These are phyloP conservation scores for Cephalopholis sonnerati DNA, from an alignment of 2,113 vertebrate species.

Conservation along the genomic window DNA sequence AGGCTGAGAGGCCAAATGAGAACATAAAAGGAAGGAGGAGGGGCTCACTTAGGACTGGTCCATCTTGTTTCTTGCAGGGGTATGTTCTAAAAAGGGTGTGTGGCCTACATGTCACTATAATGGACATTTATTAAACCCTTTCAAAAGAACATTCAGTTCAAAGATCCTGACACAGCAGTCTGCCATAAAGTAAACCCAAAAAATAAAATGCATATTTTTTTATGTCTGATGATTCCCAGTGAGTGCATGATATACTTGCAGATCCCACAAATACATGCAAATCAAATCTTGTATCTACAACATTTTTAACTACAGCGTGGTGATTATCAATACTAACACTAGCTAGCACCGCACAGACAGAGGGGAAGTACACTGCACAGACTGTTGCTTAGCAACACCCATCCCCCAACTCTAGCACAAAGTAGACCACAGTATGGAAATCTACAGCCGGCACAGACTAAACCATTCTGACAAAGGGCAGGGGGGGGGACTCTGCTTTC, in stretches of 20 bases:
- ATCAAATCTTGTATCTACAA: conserved; percentile 2
- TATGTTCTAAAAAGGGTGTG: conserved; percentile 24
- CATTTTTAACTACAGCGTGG: conserved; percentile 23
- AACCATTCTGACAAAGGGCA: conserved; percentile 65
- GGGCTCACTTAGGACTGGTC: conserved; percentile 58
- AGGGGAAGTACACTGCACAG: conserved; percentile 63
- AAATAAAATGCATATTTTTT: not conserved
- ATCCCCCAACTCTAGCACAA: conserved; percentile 81
- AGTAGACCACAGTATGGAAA: conserved; percentile 75
- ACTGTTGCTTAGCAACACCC: conserved; percentile 78
- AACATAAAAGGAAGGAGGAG: conserved; percentile 66
- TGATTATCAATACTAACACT: conserved; percentile 46
- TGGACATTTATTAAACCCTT: not conserved
- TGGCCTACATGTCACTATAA: not conserved
- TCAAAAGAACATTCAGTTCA: not conserved
- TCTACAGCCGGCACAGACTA: conserved; percentile 66
- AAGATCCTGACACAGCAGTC: conserved; percentile 11
- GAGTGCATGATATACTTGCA: not conserved
- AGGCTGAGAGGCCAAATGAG: conserved; percentile 50
- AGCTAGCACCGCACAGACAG: conserved; percentile 74
- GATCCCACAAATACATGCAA: not conserved
- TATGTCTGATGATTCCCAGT: not conserved
- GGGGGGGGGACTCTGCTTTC: conserved; percentile 29
- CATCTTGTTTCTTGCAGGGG: conserved; percentile 42
- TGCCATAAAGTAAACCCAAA: not conserved